Base-by-base conservation (phyloP, 2,888 invertebrate species). In the Crocallis elinguaria region DNA sequence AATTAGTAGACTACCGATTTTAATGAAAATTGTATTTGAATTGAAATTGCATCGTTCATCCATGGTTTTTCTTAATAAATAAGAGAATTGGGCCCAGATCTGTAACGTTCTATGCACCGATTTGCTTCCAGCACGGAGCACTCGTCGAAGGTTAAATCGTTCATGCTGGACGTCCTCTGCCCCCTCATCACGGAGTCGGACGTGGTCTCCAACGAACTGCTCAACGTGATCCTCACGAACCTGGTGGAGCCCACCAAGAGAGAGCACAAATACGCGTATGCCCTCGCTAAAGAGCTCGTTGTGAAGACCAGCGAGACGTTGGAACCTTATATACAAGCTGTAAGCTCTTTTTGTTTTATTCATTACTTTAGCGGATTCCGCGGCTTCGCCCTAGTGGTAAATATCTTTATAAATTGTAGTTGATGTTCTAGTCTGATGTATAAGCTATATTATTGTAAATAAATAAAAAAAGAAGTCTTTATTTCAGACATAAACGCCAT, bases 161-260 rank as follows among this genome's bases (percentile, higher is more conserved):
- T 99, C 84, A 98, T 99, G 96, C 90, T 99, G 73, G 99, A 99
- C 83, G 97, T 99, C 44, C 93, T 99, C 61, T 96, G 96, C 73
- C 98, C 99, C 0, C 92, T 99, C 32, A 97, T 99, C 70, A 96
- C 97, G 14, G 99, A 99, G 87, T 97, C 98, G 5, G 99, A 99
- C 82, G 95, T 97, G 69, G 97, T 99, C 39, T 97, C 98, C 65
- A 97, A 97, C 79, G 98, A 98, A 83, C 93, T 99, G 7, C 92
- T 99, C 52, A 98, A 99, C 86, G 97, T 98, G 60, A 97, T 99
- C 73, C 93, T 99, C 46, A 94, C 96, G 73, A 98, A 98, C 83
- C 94, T 99, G 71, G 97, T 99, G 56, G 99, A 99, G 79, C 99
- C 99, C 0, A 94, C 95, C 73, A 98, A 98, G 89, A 94, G 96